Evolutionary conservation across 37 sponge, comb jelly and placozoan genomes (phyloP).

Genomic region (Agelas oroides): DNA sequence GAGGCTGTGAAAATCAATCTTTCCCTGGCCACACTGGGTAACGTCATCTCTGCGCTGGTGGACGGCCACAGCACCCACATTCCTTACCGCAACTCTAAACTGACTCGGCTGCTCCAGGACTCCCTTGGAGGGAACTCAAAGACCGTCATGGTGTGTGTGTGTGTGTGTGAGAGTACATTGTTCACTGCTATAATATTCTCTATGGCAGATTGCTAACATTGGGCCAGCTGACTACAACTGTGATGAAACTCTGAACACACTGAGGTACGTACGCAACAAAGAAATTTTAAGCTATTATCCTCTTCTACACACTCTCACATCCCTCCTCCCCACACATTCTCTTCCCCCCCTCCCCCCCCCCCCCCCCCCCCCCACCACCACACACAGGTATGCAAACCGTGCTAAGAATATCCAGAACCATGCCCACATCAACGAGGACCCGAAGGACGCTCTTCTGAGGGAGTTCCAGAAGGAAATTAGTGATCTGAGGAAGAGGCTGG

Average conservation of each 20-base stretch:
- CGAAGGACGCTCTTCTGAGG: conserved; percentile 98
- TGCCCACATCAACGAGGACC: conserved; percentile 98
- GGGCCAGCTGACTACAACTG: conserved; percentile 96
- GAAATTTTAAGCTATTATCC: too few relatives aligned
- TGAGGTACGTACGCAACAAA: too few relatives aligned
- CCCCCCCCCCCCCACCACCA: too few relatives aligned
- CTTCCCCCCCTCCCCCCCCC: too few relatives aligned
- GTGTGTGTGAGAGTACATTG: background rate
- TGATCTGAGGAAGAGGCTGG: conserved; percentile 78
- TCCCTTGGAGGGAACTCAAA: conserved; percentile 99
- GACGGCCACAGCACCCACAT: conserved; percentile 92
- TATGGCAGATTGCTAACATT: conserved; percentile 90
- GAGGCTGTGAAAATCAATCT: conserved; percentile 97
- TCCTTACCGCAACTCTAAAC: conserved; percentile 96
- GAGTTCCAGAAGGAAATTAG: conserved; percentile 99
- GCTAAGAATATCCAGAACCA: conserved; percentile 98
- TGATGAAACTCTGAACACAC: conserved; percentile 93
- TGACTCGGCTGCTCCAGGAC: conserved; percentile 97
- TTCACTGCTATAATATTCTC: background rate
- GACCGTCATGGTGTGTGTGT: conserved; percentile 92
- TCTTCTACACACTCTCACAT: too few relatives aligned
- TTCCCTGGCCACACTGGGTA: conserved; percentile 93
- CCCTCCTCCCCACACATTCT: too few relatives aligned
- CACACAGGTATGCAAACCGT: conserved; percentile 86
- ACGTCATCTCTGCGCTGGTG: conserved; percentile 97